Evolutionary conservation across 2,113 vertebrate species (phyloP), one percentile per base, ranked within the genome.

Genomic region (Arizona elegans): DNA sequence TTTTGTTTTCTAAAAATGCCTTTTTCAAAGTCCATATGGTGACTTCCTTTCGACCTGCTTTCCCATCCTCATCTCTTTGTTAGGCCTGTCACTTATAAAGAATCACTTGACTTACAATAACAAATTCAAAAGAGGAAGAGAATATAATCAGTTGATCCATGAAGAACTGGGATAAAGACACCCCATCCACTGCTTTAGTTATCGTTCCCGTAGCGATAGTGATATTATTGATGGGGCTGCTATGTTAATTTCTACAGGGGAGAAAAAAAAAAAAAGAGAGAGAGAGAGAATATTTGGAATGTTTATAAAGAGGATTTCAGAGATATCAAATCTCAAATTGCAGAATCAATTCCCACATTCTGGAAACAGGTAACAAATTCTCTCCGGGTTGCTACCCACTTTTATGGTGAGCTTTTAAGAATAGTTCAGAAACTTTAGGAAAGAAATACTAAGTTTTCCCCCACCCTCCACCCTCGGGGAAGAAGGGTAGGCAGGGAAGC

Each of bases 71-170:
- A 96, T 98, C 97, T 98, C 98, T 99, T 99, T 99, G 99, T 99
- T 98, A 97, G 96, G 98, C 96, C 98, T 99, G 98, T 99, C 99
- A 99, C 98, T 98, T 98, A 98, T 98, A 99, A 99, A 99, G 98
- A 99, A 98, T 99, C 98, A 98, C 98, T 99, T 99, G 98, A 99
- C 98, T 99, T 99, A 98, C 98, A 99, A 98, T 98, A 99, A 98
- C 98, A 98, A 98, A 98, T 99, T 99, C 98, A 99, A 99, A 89
- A 99, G 99, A 99, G 98, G 96, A 98, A 98, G 98, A 97, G 98
- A 99, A 98, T 98, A 98, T 98, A 98, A 98, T 98, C 98, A 97
- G 98, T 98, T 98, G 98, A 98, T 98, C 98, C 98, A 98, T 97
- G 98, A 98, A 99, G 98, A 99, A 99, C 97, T 98, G 98, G 98